phyloP scores from a whole-genome alignment of 1,140 invertebrate species.

The Leguminivora glycinivorella region DNA sequence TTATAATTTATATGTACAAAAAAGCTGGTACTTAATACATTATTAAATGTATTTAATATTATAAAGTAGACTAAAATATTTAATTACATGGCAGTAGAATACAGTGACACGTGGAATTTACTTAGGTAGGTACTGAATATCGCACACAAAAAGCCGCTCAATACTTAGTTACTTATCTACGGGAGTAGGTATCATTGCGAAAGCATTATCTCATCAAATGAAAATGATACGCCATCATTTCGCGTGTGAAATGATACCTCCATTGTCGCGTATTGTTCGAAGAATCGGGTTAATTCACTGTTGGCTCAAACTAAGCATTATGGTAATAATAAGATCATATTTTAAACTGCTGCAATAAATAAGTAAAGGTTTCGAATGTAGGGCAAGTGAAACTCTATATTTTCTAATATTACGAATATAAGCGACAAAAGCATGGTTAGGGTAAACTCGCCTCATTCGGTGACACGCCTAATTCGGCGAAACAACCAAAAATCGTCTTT shows the following conservation, averaged over 20 bases:
- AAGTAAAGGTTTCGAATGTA: background rate
- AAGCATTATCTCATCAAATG: conserved; percentile 14
- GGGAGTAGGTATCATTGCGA: background rate
- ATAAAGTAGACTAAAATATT: too few relatives aligned
- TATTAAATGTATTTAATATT: too few relatives aligned
- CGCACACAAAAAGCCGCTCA: background rate
- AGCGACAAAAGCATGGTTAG: too few relatives aligned
- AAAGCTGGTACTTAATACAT: too few relatives aligned
- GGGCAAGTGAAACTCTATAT: background rate
- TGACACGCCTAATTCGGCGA: too few relatives aligned
- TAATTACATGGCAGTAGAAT: too few relatives aligned
- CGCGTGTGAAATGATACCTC: conserved; percentile 9
- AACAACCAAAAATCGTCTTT: too few relatives aligned
- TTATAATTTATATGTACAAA: too few relatives aligned
- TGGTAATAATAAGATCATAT: background rate
- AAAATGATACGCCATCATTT: conserved; percentile 6
- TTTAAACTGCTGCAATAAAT: background rate
- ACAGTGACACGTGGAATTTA: too few relatives aligned
- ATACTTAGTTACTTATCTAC: background rate
- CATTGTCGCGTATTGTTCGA: conserved; percentile 9
- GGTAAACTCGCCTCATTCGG: too few relatives aligned
- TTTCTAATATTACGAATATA: too few relatives aligned
- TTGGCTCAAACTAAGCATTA: conserved; percentile 10
- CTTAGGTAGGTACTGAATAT: too few relatives aligned
- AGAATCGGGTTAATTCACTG: conserved; percentile 6